These are phyloP conservation scores for Staurois parvus DNA, from an alignment of 2,797 vertebrate genomes.

Conservation along the genomic window DNA sequence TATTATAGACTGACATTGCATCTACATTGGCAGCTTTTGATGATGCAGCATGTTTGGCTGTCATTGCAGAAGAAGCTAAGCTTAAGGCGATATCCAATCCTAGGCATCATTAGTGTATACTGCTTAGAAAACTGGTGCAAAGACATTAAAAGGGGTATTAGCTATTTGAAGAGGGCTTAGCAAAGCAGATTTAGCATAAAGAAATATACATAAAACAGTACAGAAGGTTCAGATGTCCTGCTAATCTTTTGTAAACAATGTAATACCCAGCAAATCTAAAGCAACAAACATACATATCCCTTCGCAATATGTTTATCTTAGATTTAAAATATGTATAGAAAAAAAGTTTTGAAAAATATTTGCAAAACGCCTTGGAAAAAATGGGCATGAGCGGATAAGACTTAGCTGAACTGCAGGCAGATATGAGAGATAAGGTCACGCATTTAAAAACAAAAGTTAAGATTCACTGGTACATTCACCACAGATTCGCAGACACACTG, in stretches of 20 bases:
- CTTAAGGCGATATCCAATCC: slow-evolving; percentile 54
- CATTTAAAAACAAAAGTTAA: no score
- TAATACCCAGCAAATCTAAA: background rate
- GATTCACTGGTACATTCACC: no score
- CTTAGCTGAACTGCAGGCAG: no score
- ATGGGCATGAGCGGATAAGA: no score
- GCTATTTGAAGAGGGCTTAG: slow-evolving; percentile 7
- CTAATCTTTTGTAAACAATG: background rate
- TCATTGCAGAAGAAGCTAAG: slow-evolving; percentile 44
- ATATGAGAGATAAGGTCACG: no score
- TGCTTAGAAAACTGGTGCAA: slow-evolving; percentile 35
- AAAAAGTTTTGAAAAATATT: no score
- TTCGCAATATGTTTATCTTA: background rate
- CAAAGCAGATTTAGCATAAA: slow-evolving; percentile 14
- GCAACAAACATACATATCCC: background rate
- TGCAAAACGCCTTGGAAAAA: no score
- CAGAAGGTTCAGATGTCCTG: background rate
- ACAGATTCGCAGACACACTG: no score
- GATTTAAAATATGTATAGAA: background rate
- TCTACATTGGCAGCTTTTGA: slow-evolving; percentile 51
- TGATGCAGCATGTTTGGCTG: slow-evolving; percentile 52
- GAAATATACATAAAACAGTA: slow-evolving; percentile 28
- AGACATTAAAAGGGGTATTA: slow-evolving; percentile 27
- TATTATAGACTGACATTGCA: slow-evolving; percentile 44
- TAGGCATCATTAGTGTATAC: slow-evolving; percentile 39